Evolutionary conservation across 2,888 invertebrate species (phyloP).

Genomic region (Limnephilus marmoratus): DNA sequence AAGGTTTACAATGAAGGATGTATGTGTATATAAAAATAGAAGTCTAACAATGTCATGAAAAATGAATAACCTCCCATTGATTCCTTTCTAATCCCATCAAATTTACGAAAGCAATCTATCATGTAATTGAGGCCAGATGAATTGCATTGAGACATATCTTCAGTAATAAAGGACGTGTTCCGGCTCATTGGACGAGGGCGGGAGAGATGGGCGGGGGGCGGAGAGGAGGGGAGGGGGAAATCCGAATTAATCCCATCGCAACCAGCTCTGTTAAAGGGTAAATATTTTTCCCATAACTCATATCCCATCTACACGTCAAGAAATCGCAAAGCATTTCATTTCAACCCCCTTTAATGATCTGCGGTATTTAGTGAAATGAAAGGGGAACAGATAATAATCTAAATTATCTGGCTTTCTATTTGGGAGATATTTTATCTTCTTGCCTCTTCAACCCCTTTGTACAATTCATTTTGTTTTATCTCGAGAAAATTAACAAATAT

Average conservation of each 20-base stretch:
- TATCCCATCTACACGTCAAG: conserved; percentile 65
- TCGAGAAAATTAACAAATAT: background rate
- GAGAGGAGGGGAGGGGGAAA: conserved; percentile 6
- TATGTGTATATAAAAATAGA: background rate
- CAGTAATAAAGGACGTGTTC: conserved; percentile 46
- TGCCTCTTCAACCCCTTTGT: background rate
- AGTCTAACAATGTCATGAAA: background rate
- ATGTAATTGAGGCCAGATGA: conserved; percentile 5
- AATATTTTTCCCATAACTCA: conserved; percentile 65
- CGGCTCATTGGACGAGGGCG: conserved; percentile 38
- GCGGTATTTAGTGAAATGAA: conserved; percentile 62
- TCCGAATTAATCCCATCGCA: conserved; percentile 53
- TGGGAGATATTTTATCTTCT: background rate
- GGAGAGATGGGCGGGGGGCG: background rate
- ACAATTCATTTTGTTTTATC: background rate
- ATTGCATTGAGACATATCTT: conserved; percentile 25
- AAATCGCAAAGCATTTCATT: conserved; percentile 61
- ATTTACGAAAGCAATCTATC: background rate
- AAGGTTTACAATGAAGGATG: background rate
- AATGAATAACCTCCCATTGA: background rate
- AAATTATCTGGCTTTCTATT: conserved; percentile 8
- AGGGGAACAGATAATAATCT: conserved; percentile 29
- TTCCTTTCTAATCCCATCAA: background rate
- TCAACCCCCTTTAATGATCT: conserved; percentile 63
- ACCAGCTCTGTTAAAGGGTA: conserved; percentile 58